Evolutionary conservation across 2,888 invertebrate genomes (phyloP), one percentile per base, ranked within the genome.

Genomic region (Hipparchia sbordonii): DNA sequence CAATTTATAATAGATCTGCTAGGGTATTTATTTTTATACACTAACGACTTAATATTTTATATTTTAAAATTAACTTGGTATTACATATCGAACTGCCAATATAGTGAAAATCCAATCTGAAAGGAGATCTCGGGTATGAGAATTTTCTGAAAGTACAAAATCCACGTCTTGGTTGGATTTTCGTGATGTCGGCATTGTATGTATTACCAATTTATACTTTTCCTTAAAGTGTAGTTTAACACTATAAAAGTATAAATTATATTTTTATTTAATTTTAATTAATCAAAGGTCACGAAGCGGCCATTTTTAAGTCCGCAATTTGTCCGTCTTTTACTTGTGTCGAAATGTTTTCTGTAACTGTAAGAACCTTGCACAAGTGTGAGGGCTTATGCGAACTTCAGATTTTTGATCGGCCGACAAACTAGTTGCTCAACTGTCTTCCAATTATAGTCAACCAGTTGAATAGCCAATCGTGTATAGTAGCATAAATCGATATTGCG

Each of bases 1-100:
- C 62, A 85, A 39, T 39, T 39, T 89, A 23, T 23, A 23, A 23
- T 23, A 92, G 92, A 92, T 92, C 90, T 92, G 93, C 92, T 93
- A 93, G 91, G 84, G 82, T 85, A 85, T 88, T 85, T 86, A 82
- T 86, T 82, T 82, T 81, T 81, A 77, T 74, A 73, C 72, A 51
- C 51, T 65, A 52, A 71, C 57, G 69, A 68, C 48, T 63, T 66
- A 72, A 71, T 33, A 57, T 23, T 23, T 23, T 23, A 23, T 73
- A 66, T 71, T 72, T 69, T 69, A 13, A 57, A 54, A 2, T 23
- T 60, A 57, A 68, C 33, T 68, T 59, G 48, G 23, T 9, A 13
- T 45, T 69, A 23, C 68, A 60, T 57, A 57, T 57, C 8, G 12
- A 39, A 45, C 45, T 12, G 12, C n/a, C n/a, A 6, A 61, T 6